Base-by-base conservation (phyloP, 2,113 vertebrate species). In the Silurus glanis region DNA sequence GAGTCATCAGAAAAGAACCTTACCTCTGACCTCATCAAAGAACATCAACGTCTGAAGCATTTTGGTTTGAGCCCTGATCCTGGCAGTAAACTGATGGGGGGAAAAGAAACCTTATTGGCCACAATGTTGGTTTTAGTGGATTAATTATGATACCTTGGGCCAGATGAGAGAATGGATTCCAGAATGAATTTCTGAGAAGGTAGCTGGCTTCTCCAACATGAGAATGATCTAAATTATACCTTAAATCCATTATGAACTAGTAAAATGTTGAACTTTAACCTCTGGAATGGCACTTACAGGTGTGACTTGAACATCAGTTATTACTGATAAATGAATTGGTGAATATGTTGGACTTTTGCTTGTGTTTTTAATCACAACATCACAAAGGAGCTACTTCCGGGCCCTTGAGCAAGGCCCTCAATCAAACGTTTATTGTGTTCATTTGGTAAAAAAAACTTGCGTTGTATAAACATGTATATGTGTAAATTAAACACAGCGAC, bases 401-500 rank as follows among this genome's bases (percentile, higher is more conserved):
- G 37, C 37, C 37, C 37, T 3, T 37, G 37, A 37, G 37, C 37
- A 37, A 37, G 37, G 37, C 37, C 37, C 37, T 37, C 37, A 37
- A 59, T 9, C 58, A 79, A 58, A 23, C 19, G 55, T 78, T 37
- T n/a, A 14, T 10, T 55, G 23, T 82, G 21, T 53, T 51, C 14
- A 25, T 53, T 82, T 66, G 47, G 37, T 37, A 37, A 25, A 28
- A 67, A n/a, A 64, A 82, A n/a, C 23, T 25, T 23, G 10, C 51
- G 51, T 51, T 67, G 23, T 53, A 51, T 66, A 82, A 66, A 66
- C 80, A 82, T 19, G 37, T 25, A 47, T 19, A 66, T n/a, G 45
- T 82, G 80, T 67, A 51, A 82, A 67, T 82, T 25, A 51, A 66
- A 67, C 58, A 82, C 59, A 16, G 19, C 21, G 59, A 62, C 56